A percentile compares a stretch with the other conserved stretches of the same genome.
Conservation (phyloP, 64 coral and sea anemone genomes). For the Montipora foliosa region DNA sequence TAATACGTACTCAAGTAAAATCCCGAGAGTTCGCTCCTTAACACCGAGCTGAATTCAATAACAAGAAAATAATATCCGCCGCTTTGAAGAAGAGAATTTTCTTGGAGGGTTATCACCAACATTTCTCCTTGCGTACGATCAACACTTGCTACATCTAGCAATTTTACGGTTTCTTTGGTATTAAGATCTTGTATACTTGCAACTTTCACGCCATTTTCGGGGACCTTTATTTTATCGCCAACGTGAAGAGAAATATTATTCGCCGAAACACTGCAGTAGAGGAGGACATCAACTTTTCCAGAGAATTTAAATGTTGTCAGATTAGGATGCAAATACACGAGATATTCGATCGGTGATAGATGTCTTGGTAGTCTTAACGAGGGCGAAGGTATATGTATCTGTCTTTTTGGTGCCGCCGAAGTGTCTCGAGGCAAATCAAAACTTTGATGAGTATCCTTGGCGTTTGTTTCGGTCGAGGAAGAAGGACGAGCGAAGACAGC, state of each 20-base stretch:
- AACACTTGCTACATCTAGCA: not conserved
- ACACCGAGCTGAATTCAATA: slow-evolving; percentile 5
- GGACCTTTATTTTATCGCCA: not conserved
- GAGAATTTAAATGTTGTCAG: slow-evolving; percentile 30
- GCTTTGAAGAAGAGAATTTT: not conserved
- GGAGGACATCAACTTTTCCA: slow-evolving; percentile 11
- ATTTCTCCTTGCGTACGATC: not conserved
- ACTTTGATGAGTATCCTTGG: slow-evolving; percentile 14
- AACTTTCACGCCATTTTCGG: not conserved
- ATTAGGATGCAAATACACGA: slow-evolving; percentile 43
- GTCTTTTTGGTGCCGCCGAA: not conserved
- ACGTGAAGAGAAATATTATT: slow-evolving; percentile 37
- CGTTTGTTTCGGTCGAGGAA: slow-evolving; percentile 7
- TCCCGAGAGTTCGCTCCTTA: slow-evolving; percentile 28
- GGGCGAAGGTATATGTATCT: too few relatives aligned
- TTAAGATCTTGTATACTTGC: not conserved
- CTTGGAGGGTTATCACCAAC: not conserved
- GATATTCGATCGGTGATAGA: slow-evolving; percentile 45
- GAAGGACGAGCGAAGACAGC: slow-evolving; percentile 31
- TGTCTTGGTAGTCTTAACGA: slow-evolving; percentile 30
- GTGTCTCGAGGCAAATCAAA: slow-evolving; percentile 4
- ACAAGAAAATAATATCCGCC: slow-evolving; percentile 13
- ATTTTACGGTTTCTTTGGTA: not conserved
- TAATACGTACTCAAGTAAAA: slow-evolving; percentile 46
- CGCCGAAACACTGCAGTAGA: not conserved